Evolutionary conservation across 37 sponge, comb jelly and placozoan genomes (phyloP).

Genomic region (Halichondria panicea): DNA sequence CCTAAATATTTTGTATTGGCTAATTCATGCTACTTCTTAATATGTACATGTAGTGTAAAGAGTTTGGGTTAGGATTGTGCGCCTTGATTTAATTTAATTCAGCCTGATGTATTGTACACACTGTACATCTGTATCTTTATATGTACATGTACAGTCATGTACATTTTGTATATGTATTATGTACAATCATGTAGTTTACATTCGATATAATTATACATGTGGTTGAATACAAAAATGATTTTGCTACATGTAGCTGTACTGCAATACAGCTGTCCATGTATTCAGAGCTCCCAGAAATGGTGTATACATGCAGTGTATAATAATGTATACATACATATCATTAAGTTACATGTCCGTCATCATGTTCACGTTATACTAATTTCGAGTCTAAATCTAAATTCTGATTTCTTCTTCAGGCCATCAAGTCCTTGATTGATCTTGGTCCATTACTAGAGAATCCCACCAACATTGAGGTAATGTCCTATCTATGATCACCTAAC

Average conservation of each 20-base stretch:
- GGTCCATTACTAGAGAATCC: slow-evolving; percentile 59
- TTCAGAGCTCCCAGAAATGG: too few relatives aligned
- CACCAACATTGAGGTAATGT: slow-evolving; percentile 32
- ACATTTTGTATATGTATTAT: background rate
- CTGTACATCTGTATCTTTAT: background rate
- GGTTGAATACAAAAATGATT: slow-evolving; percentile 47
- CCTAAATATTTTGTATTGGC: too few relatives aligned
- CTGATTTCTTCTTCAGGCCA: slow-evolving; percentile 35
- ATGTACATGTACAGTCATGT: background rate
- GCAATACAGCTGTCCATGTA: too few relatives aligned
- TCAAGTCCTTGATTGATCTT: slow-evolving; percentile 62
- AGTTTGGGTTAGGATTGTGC: too few relatives aligned
- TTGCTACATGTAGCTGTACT: too few relatives aligned
- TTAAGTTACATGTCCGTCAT: too few relatives aligned
- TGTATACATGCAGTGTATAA: too few relatives aligned
- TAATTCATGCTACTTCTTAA: too few relatives aligned
- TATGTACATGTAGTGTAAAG: too few relatives aligned
- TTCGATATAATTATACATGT: slow-evolving; percentile 29
- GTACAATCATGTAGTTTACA: background rate
- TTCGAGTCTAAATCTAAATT: background rate
- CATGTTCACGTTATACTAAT: too few relatives aligned
- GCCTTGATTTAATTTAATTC: too few relatives aligned
- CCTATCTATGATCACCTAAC: background rate
- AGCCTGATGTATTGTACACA: background rate
- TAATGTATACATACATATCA: too few relatives aligned